These are phyloP conservation scores for Gobio occitaniae DNA, from an alignment of 2,797 vertebrate species.

Conservation along the genomic window DNA sequence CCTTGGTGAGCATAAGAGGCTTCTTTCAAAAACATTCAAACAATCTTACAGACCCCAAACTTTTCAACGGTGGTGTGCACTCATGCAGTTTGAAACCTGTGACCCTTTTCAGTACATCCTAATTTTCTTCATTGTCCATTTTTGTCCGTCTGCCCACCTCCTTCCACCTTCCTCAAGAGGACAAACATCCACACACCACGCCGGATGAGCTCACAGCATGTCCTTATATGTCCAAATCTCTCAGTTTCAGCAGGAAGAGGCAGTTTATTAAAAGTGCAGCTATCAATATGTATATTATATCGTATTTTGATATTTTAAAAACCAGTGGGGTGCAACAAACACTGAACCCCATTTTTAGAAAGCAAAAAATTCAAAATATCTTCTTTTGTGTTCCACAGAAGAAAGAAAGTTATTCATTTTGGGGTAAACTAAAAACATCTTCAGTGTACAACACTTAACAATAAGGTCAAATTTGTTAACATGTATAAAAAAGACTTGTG, in stretches of 20 bases:
- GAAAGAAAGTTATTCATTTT: not conserved
- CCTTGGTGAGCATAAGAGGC: not conserved
- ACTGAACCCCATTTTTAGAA: not conserved
- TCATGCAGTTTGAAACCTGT: constrained; percentile 51
- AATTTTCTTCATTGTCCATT: constrained; percentile 60
- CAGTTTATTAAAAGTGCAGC: constrained; percentile 65
- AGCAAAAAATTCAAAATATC: constrained; percentile 30
- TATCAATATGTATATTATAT: not conserved
- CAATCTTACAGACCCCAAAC: not conserved
- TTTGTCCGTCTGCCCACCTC: constrained; percentile 50
- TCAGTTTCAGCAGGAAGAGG: constrained; percentile 72
- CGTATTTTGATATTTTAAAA: not conserved
- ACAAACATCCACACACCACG: constrained; percentile 67
- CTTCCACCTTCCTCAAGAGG: constrained; percentile 63
- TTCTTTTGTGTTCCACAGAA: not conserved
- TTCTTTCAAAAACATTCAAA: not conserved
- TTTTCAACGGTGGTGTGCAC: not conserved
- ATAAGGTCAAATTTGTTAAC: not conserved
- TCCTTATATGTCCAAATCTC: constrained; percentile 79
- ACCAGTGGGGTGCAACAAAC: not conserved
- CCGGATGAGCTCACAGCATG: constrained; percentile 63
- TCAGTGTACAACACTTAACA: not conserved
- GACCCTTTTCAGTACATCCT: constrained; percentile 64
- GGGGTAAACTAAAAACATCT: not conserved
- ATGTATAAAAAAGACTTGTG: not conserved